Percentiles rank a stretch among this genome's conserved stretches.
Conservation (phyloP, 2,797 vertebrate species). For the Siniperca undulata region DNA sequence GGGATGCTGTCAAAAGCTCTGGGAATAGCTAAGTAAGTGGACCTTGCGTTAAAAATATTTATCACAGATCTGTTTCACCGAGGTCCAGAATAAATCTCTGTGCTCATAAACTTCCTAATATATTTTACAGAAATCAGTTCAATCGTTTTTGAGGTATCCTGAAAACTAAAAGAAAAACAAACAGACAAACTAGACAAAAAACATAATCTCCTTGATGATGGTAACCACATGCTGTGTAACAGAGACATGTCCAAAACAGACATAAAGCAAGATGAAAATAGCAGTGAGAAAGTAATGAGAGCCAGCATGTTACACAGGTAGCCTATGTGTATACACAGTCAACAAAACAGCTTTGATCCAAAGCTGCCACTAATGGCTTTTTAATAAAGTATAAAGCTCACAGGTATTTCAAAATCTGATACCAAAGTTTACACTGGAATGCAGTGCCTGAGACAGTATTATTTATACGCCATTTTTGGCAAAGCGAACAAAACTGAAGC, state of each 20-base stretch:
- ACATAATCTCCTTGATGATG: not conserved
- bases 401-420: slow-evolving; percentile 15
- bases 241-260: not conserved
- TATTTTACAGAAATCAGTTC: not conserved
- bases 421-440: slow-evolving; percentile 21
- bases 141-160: not conserved
- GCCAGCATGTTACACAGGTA: not conserved
- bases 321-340: not conserved
- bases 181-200: not conserved
- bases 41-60: not conserved
- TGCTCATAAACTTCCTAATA: no score
- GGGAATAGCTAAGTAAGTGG: not conserved
- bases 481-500: slow-evolving; percentile 23
- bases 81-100: no score
- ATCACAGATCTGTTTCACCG: not conserved
- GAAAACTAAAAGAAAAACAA: not conserved
- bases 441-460: not conserved
- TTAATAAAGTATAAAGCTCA: slow-evolving; percentile 25
- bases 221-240: not conserved
- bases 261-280: not conserved
- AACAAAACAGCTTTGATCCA: slow-evolving; percentile 1
- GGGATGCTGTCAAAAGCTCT: not conserved
- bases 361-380: slow-evolving; percentile 14
- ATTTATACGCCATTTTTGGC: slow-evolving; percentile 36
- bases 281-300: not conserved